These are phyloP conservation scores for Papilio glaucus DNA, from an alignment of 1,140 invertebrate species.

Conservation along the genomic window DNA sequence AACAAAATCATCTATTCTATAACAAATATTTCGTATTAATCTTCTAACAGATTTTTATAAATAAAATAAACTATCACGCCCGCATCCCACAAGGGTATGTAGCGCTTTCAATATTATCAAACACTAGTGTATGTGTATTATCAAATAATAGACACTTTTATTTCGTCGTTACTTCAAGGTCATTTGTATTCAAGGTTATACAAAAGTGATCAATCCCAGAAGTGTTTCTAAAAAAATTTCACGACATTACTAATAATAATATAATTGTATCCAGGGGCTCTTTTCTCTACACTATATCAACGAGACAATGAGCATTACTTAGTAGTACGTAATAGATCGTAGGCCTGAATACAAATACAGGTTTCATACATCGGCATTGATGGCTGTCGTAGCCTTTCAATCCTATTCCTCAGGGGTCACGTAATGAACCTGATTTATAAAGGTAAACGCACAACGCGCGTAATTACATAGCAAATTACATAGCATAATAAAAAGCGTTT, in stretches of 20 bases:
- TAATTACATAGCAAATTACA: no score
- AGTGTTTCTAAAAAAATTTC: neutral
- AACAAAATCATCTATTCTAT: neutral
- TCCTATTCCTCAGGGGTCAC: neutral
- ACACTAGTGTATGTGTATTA: no score
- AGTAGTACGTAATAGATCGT: neutral
- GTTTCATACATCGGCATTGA: slow-evolving; percentile 9
- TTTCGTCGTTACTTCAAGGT: no score
- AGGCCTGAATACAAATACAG: slow-evolving; percentile 16
- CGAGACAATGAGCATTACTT: slow-evolving; percentile 3
- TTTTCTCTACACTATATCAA: neutral
- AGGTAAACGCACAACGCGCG: slow-evolving; percentile 7
- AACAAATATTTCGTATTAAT: neutral
- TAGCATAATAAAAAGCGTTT: no score
- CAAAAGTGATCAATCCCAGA: neutral
- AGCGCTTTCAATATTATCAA: no score
- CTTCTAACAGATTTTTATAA: neutral
- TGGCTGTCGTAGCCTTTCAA: neutral
- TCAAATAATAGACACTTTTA: no score
- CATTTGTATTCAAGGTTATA: no score
- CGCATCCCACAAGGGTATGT: no score
- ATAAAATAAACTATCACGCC: no score
- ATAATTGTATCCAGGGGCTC: neutral
- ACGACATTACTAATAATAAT: neutral
- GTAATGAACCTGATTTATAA: slow-evolving; percentile 11